phyloP scores from a whole-genome alignment of 2,888 invertebrate genomes.

The Tillus elongatus region DNA sequence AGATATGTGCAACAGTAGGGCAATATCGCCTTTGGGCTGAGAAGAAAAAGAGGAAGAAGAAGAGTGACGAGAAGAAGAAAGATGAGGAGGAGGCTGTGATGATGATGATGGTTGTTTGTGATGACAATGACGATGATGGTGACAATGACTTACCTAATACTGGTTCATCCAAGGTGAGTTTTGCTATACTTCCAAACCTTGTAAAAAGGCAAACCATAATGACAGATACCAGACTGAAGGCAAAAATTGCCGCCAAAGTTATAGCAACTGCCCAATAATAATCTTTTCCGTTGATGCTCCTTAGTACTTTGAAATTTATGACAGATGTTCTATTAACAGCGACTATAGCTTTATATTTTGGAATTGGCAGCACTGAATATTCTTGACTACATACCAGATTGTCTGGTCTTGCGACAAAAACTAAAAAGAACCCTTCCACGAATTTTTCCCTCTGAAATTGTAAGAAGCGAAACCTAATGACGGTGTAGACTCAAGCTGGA shows the following conservation, averaged over 20 bases:
- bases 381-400: conserved; percentile 49
- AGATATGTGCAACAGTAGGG: no score
- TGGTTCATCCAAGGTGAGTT: no score
- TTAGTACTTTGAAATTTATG: conserved; percentile 44
- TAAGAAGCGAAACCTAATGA: no score
- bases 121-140: no score
- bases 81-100: no score
- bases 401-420: conserved; percentile 63
- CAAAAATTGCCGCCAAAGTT: conserved; percentile 46
- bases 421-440: conserved; percentile 66
- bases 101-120: no score
- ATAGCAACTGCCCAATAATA: conserved; percentile 51
- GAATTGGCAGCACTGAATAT: conserved; percentile 29
- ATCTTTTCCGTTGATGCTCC: conserved; percentile 51
- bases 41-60: no score
- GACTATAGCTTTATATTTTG: conserved; percentile 9
- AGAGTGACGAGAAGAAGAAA: no score
- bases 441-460: conserved; percentile 54
- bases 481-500: no score
- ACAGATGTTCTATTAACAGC: conserved; percentile 32
- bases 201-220: conserved; percentile 34
- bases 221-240: conserved; percentile 45
- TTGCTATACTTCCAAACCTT: conserved; percentile 28
- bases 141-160: no score
- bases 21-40: no score